Percentiles rank a stretch among this genome's conserved stretches.
Conservation (phyloP, 1,140 invertebrate species). For the Nymphalis io region DNA sequence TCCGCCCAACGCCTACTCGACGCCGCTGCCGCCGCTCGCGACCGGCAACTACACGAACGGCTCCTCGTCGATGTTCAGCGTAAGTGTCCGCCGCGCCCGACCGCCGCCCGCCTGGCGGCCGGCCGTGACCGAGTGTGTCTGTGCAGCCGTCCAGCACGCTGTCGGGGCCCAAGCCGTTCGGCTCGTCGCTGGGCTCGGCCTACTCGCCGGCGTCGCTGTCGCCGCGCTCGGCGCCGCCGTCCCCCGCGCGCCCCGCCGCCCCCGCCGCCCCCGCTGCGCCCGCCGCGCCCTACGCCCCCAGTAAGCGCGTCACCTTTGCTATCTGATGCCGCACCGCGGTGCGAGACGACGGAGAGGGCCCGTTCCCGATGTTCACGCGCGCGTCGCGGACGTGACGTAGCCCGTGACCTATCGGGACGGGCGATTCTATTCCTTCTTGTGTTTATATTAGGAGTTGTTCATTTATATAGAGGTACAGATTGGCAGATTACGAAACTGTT, state of each 20-base stretch:
- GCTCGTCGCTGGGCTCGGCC: constrained; percentile 74
- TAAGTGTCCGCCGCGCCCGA: constrained; percentile 45
- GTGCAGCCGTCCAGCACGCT: constrained; percentile 66
- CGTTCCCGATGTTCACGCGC: no score
- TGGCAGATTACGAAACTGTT: no score
- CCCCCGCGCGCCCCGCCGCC: constrained; percentile 67
- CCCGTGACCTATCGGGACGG: no score
- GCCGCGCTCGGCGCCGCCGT: constrained; percentile 75
- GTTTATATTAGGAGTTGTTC: no score
- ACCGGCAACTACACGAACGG: constrained; percentile 75
- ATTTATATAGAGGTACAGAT: no score
- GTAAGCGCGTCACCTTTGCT: constrained; percentile 80
- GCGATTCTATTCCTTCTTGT: no score
- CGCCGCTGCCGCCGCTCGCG: constrained; percentile 83
- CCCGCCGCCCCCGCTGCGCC: constrained; percentile 60
- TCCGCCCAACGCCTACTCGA: constrained; percentile 84
- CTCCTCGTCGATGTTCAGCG: constrained; percentile 72
- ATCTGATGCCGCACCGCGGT: constrained; percentile 53
- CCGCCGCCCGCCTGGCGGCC: no score
- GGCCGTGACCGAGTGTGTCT: not conserved
- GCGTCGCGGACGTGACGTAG: no score
- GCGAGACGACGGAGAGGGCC: not conserved
- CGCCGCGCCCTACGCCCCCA: constrained; percentile 67
- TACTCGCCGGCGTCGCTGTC: constrained; percentile 76
- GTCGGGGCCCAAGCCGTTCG: constrained; percentile 84